Evolutionary conservation across 2,797 vertebrate genomes (phyloP).

Genomic region (Tympanoctomys barrerae): DNA sequence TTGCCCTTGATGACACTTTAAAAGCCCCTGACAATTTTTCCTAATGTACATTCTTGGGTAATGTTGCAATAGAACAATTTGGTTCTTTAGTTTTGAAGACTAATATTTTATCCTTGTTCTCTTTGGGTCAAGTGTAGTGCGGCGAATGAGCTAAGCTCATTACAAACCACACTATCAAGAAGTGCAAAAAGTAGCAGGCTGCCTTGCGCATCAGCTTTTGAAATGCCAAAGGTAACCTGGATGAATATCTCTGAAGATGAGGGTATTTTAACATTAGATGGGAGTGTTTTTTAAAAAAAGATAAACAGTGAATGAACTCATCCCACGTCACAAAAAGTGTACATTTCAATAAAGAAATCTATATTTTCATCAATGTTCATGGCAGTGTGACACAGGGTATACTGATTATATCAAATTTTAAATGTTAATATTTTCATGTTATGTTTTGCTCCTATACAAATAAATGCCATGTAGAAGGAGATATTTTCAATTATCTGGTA

Average conservation of each 20-base stretch:
- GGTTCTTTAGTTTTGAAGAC: slow-evolving; percentile 69
- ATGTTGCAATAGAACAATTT: slow-evolving; percentile 73
- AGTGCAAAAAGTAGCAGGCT: slow-evolving; percentile 24
- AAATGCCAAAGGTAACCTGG: slow-evolving; percentile 55
- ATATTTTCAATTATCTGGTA: background rate
- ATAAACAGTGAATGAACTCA: background rate
- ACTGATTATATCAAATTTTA: background rate
- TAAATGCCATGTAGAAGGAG: background rate
- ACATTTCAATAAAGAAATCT: background rate
- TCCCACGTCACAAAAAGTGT: background rate
- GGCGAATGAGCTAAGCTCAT: slow-evolving; percentile 73
- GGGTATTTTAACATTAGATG: background rate
- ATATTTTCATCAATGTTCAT: background rate
- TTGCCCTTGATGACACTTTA: slow-evolving; percentile 82
- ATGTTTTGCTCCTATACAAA: background rate
- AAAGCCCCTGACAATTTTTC: slow-evolving; percentile 79
- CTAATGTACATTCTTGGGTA: slow-evolving; percentile 78
- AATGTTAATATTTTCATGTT: background rate
- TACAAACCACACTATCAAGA: slow-evolving; percentile 57
- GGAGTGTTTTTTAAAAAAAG: slow-evolving; percentile 35
- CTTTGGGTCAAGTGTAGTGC: slow-evolving; percentile 58
- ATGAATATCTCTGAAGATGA: slow-evolving; percentile 12
- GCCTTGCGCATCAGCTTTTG: slow-evolving; percentile 25
- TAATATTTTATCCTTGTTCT: slow-evolving; percentile 76
- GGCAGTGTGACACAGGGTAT: background rate